Percentiles rank a stretch among this genome's conserved stretches.
phyloP scores from a whole-genome alignment of 2,113 vertebrate genomes.

The Periophthalmus modestus region DNA sequence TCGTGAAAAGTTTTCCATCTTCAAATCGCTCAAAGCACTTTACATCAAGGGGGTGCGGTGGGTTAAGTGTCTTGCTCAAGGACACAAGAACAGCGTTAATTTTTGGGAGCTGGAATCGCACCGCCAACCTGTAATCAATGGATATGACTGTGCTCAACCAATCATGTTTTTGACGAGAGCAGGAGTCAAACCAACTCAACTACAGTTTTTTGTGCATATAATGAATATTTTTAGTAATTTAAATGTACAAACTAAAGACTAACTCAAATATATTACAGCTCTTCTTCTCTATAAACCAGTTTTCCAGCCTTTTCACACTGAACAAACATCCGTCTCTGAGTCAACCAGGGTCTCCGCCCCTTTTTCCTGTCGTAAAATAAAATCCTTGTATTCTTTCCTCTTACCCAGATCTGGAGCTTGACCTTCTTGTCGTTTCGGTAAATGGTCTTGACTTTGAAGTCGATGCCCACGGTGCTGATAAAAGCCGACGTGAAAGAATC shows the following conservation, averaged over 20 bases:
- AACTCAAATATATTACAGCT: background rate
- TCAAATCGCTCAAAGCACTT: too few species aligned
- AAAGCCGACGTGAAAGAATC: slow-evolving; percentile 91
- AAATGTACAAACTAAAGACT: too few species aligned
- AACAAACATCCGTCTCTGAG: slow-evolving; percentile 38
- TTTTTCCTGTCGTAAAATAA: slow-evolving; percentile 24
- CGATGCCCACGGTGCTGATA: slow-evolving; percentile 91
- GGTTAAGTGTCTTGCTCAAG: too few species aligned
- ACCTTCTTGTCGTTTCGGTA: slow-evolving; percentile 87
- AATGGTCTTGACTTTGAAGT: slow-evolving; percentile 93
- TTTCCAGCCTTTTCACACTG: slow-evolving; percentile 17
- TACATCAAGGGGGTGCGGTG: too few species aligned
- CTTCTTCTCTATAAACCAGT: background rate
- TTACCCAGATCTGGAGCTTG: slow-evolving; percentile 94
- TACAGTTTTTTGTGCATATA: too few species aligned
- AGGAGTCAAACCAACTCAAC: too few species aligned
- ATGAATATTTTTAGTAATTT: background rate
- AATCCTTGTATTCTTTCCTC: slow-evolving; percentile 11
- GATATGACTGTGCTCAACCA: too few species aligned
- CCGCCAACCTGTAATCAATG: too few species aligned
- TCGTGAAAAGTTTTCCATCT: too few species aligned
- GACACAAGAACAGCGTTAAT: too few species aligned
- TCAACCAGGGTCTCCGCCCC: slow-evolving; percentile 12
- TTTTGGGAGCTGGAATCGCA: too few species aligned
- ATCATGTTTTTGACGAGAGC: too few species aligned